Evolutionary conservation across 2,797 vertebrate species (phyloP), one percentile per base, ranked within the genome.

Genomic region (Morelia viridis): DNA sequence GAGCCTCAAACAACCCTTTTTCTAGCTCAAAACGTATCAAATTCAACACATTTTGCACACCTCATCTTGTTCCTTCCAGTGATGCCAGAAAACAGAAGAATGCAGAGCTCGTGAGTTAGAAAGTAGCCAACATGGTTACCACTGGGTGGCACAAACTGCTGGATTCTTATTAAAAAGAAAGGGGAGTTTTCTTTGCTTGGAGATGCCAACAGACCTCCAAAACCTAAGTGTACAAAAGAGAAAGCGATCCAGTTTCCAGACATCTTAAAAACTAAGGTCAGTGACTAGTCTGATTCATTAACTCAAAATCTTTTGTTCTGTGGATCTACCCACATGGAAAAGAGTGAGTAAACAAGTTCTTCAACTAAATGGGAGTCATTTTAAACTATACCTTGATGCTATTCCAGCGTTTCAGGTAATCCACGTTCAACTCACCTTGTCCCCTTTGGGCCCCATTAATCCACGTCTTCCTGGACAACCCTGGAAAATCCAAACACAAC

Each of bases 361-460:
- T 89, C 24, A 4, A 11, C 24, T 68, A 89, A 89, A 89, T 3
- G 9, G 17, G 12, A 56, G 17, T 60, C n/a, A n/a, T 68, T 22
- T 53, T 65, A 12, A 88, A 1, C 41, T 26, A 88, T 89, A 24
- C 10, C n/a, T 26, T 57, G 65, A 58, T 46, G 24, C 15, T 31
- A 8, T 41, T 35, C 0, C 0, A 0, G 0, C 26, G 5, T 19
- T 10, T 4, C 19, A 65, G 0, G 0, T 0, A 0, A 1, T 62
- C 46, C 6, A 8, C 5, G 58, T 19, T 2, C 3, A 4, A 91
- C 97, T 98, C 97, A 99, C 98, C 97, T 98, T 98, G 94, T 98
- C 97, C 94, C 98, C 98, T 97, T 98, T 99, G 87, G 98, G 97
- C 60, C 98, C 98, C 90, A 95, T 93, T 91, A 94, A 96, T 9